These are phyloP conservation scores for Glyphotaelius pellucidus DNA, from an alignment of 2,888 invertebrate genomes.

Conservation along the genomic window DNA sequence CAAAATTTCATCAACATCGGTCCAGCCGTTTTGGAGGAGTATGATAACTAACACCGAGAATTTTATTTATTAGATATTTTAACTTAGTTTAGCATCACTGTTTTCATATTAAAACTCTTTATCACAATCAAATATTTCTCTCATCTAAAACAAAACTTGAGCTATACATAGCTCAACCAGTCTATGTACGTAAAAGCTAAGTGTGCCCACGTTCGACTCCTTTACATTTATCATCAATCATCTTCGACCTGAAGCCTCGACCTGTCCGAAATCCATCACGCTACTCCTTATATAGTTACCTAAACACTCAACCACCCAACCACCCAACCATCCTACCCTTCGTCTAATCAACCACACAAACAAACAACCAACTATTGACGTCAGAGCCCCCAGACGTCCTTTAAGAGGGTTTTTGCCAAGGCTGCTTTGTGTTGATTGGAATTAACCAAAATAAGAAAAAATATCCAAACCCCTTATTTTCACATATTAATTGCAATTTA, in stretches of 20 bases:
- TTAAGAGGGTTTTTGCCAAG: too few relatives aligned
- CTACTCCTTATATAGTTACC: background rate
- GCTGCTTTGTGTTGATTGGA: background rate
- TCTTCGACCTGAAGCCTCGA: background rate
- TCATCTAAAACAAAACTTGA: background rate
- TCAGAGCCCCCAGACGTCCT: background rate
- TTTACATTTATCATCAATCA: background rate
- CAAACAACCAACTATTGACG: background rate
- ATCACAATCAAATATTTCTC: background rate
- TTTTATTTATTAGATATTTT: too few relatives aligned
- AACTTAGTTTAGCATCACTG: too few relatives aligned
- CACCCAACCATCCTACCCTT: background rate
- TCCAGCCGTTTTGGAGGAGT: too few relatives aligned
- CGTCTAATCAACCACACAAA: background rate
- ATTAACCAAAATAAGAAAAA: background rate
- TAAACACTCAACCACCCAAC: background rate
- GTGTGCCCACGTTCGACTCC: background rate
- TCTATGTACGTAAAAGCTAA: too few relatives aligned
- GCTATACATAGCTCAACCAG: background rate
- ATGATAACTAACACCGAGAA: too few relatives aligned
- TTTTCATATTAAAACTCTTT: too few relatives aligned
- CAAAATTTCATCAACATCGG: too few relatives aligned
- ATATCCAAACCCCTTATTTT: background rate
- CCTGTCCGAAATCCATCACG: background rate
- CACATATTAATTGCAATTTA: too few relatives aligned